phyloP scores from a whole-genome alignment of 35 echinoderm and acorn worm species.

The Lytechinus pictus region DNA sequence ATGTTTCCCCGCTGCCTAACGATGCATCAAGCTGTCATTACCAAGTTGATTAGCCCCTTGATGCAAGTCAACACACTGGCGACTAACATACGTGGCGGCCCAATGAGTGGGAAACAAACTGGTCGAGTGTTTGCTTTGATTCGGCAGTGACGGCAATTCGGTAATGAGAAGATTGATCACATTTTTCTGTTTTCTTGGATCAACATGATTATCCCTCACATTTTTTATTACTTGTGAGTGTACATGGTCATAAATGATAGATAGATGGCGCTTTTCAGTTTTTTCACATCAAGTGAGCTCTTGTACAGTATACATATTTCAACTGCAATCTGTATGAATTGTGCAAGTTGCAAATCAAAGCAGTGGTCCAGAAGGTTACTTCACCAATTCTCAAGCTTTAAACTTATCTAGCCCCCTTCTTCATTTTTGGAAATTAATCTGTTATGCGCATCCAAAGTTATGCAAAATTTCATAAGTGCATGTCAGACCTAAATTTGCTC shows the following conservation, averaged over 20 bases:
- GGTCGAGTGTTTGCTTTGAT: conserved; percentile 2
- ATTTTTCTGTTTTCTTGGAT: background rate
- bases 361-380: no score
- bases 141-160: background rate
- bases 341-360: background rate
- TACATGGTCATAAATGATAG: background rate
- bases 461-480: no score
- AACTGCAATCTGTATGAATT: background rate
- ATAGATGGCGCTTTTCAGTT: background rate
- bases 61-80: background rate
- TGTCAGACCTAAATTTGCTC: no score
- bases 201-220: background rate
- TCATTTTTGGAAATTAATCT: no score
- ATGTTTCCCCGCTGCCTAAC: background rate
- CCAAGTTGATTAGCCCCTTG: conserved; percentile 1
- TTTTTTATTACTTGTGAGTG: background rate
- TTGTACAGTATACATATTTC: background rate
- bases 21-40: background rate
- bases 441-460: no score
- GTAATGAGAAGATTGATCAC: conserved; percentile 11
- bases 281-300: background rate
- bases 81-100: background rate
- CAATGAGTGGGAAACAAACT: background rate
- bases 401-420: no score
- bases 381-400: no score